Conservation (phyloP, 2,113 vertebrate genomes). For the Spea bombifrons region DNA sequence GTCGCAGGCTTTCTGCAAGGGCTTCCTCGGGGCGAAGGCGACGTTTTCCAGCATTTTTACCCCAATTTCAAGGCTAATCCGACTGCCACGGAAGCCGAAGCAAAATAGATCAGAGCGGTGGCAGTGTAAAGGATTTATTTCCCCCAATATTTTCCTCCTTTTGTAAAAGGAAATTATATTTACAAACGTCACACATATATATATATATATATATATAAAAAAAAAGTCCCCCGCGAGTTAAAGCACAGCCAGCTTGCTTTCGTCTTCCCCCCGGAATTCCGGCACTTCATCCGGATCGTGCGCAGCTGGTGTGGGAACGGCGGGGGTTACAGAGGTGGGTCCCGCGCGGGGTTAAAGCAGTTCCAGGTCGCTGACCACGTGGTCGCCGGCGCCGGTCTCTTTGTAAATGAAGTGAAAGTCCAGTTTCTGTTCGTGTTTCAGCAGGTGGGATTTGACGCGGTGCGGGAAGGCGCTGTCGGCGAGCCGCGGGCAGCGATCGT, state of each 20-base stretch:
- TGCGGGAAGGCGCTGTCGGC: conserved; percentile 77
- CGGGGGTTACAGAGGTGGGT: neutral
- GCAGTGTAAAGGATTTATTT: too few species aligned
- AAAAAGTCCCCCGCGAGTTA: neutral
- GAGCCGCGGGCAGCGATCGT: conserved; percentile 69
- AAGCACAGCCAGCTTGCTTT: conserved; percentile 1
- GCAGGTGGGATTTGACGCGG: conserved; percentile 76
- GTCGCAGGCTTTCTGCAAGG: too few species aligned
- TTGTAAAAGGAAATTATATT: too few species aligned
- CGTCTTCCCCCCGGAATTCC: neutral
- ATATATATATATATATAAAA: too few species aligned
- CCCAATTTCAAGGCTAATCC: too few species aligned
- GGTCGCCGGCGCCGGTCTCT: conserved; percentile 56
- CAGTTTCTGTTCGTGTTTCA: conserved; percentile 71
- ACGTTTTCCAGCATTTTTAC: too few species aligned
- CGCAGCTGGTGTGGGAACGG: neutral
- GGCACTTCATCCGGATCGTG: neutral
- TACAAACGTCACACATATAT: too few species aligned
- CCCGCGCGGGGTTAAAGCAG: conserved; percentile 53
- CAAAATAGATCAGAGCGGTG: too few species aligned
- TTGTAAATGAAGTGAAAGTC: conserved; percentile 90
- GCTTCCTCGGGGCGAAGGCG: too few species aligned
- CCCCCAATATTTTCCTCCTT: too few species aligned
- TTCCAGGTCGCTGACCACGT: conserved; percentile 63
- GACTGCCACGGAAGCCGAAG: too few species aligned